phyloP scores from a whole-genome alignment of 2,888 invertebrate genomes.

The Lepeophtheirus nordmannii region DNA sequence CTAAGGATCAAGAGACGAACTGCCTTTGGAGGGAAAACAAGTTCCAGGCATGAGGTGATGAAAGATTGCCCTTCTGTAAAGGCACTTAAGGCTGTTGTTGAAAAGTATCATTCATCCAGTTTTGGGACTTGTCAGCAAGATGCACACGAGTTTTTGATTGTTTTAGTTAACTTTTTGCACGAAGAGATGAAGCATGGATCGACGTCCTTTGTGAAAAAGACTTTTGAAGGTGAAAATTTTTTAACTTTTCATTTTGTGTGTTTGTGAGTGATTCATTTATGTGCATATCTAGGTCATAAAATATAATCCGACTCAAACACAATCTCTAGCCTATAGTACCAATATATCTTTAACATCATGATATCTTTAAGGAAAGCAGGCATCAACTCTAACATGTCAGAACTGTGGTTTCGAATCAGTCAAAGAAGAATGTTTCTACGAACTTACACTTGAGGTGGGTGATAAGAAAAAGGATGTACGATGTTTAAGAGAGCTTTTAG shows the following conservation, averaged over 20 bases:
- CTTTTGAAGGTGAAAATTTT: neutral
- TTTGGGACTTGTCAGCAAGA: neutral
- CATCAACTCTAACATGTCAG: neutral
- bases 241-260: neutral
- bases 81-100: neutral
- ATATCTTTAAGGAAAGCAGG: conserved; percentile 1
- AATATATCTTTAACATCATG: neutral
- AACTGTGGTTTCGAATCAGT: neutral
- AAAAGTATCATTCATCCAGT: neutral
- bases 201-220: neutral
- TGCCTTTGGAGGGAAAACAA: neutral
- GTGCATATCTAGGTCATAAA: no score
- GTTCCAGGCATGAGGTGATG: neutral
- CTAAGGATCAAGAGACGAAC: neutral
- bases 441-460: neutral
- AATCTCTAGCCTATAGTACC: no score
- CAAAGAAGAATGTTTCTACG: neutral
- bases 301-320: no score
- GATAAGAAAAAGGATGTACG: neutral
- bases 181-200: neutral
- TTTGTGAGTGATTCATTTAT: no score
- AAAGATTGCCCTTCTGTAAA: neutral
- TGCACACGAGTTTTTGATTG: neutral
- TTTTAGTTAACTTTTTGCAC: neutral
- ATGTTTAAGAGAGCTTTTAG: neutral